Evolutionary conservation across 2,113 vertebrate genomes (phyloP), one percentile per base, ranked within the genome.

Genomic region (Conger conger): DNA sequence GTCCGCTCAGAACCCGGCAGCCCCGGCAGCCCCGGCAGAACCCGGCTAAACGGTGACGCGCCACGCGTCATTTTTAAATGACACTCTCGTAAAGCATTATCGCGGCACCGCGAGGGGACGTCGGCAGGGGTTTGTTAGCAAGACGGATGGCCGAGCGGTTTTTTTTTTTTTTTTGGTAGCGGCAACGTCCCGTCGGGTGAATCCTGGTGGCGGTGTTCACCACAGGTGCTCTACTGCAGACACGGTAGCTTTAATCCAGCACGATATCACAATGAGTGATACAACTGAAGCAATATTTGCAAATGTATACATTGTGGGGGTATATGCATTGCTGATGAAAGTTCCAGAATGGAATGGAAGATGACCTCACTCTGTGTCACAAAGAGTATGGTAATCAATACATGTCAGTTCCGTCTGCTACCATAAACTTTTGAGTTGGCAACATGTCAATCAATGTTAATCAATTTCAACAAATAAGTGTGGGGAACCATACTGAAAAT

Each of bases 51-150:
- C 85, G 76, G 27, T 3, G 27, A 83, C 36, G 87, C 82, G 80
- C 90, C 90, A 89, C 93, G 91, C 79, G 88, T 94, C 92, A 93
- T 92, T 90, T 93, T 92, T 93, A 93, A 94, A 92, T 90, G 92
- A 94, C 90, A 91, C 90, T 83, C 88, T 89, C 88, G 63, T 92
- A 90, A 93, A 94, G 88, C 90, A 91, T 92, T 91, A 91, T 84
- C 87, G 1, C 88, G 76, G 83, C 88, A 86, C 80, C 57, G 89
- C 83, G 83, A 88, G 82, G 60, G 60, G 38, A 83, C 33, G 35
- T 33, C 86, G 87, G 83, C 85, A 89, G 84, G 78, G 38, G 85
- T 87, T 88, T 83, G 86, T 90, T 88, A 86, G 33, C 84, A 93
- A 87, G 89, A 92, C 88, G 89, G 88, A 80, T 86, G 84, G 83